Evolutionary conservation across 1,140 invertebrate species (phyloP).

Genomic region (Palaemon carinicauda): DNA sequence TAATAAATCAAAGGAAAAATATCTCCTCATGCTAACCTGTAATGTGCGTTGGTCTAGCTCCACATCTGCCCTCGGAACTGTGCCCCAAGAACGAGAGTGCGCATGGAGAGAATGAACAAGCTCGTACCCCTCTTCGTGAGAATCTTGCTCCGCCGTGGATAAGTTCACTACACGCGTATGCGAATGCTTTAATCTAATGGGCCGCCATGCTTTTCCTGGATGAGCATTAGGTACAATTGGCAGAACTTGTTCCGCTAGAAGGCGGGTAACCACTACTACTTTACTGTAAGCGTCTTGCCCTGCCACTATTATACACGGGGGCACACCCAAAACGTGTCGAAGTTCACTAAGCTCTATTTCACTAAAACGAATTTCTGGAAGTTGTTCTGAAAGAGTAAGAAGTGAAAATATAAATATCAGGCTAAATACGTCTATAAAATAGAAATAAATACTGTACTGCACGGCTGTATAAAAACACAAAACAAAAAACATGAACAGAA

Average conservation of each 20-base stretch:
- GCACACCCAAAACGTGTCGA: conserved; percentile 62
- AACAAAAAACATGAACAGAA: no score
- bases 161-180: conserved; percentile 15
- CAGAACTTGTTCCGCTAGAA: conserved; percentile 65
- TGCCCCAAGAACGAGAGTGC: conserved; percentile 65
- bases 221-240: conserved; percentile 61
- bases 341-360: conserved; percentile 64
- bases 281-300: conserved; percentile 67
- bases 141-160: conserved; percentile 11
- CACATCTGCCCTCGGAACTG: conserved; percentile 65
- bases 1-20: not conserved
- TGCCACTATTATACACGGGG: conserved; percentile 65
- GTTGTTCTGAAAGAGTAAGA: conserved; percentile 60
- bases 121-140: conserved; percentile 23
- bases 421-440: not conserved
- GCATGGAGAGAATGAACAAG: conserved; percentile 57
- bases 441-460: no score
- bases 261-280: conserved; percentile 66
- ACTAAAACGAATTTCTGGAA: conserved; percentile 63
- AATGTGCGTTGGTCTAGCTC: conserved; percentile 57
- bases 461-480: no score
- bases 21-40: not conserved
- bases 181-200: conserved; percentile 40
- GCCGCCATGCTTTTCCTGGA: conserved; percentile 30
- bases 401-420: not conserved